Conservation (phyloP, 2,888 invertebrate genomes). For the Perizoma affinitatum region DNA sequence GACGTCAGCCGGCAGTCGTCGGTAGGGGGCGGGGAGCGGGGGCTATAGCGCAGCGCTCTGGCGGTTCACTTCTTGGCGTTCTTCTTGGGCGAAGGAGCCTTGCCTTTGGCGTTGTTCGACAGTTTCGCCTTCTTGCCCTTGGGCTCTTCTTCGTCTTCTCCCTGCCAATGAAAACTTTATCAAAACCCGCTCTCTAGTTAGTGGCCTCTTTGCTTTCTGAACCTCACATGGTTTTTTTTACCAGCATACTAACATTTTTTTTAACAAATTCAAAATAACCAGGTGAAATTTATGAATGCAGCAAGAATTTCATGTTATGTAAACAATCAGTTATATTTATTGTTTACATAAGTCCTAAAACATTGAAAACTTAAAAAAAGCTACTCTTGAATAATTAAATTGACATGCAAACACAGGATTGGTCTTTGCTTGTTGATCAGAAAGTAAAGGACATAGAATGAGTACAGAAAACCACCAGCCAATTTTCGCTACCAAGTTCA, state of each 20-base stretch:
- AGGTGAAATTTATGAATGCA: no score
- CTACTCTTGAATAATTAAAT: no score
- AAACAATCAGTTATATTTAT: no score
- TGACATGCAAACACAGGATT: constrained; percentile 13
- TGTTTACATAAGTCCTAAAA: no score
- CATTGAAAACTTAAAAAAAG: no score
- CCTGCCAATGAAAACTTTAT: constrained; percentile 59
- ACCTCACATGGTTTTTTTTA: not conserved
- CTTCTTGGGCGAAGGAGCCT: constrained; percentile 88
- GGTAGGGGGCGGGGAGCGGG: not conserved
- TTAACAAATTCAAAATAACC: no score
- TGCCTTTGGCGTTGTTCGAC: constrained; percentile 88
- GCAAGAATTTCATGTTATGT: no score
- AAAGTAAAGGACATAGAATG: constrained; percentile 76
- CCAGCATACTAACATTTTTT: no score
- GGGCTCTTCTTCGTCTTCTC: constrained; percentile 90
- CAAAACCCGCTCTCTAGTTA: constrained; percentile 1
- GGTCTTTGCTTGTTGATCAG: constrained; percentile 54
- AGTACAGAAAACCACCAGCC: constrained; percentile 82
- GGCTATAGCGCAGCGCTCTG: constrained; percentile 42
- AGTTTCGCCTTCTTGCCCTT: constrained; percentile 92
- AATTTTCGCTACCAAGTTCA: constrained; percentile 44
- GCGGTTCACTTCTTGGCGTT: constrained; percentile 84
- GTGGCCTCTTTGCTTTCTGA: not conserved
- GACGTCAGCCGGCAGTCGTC: not conserved